Conservation (phyloP, 2,888 invertebrate genomes). For the Charanyca ferruginea region DNA sequence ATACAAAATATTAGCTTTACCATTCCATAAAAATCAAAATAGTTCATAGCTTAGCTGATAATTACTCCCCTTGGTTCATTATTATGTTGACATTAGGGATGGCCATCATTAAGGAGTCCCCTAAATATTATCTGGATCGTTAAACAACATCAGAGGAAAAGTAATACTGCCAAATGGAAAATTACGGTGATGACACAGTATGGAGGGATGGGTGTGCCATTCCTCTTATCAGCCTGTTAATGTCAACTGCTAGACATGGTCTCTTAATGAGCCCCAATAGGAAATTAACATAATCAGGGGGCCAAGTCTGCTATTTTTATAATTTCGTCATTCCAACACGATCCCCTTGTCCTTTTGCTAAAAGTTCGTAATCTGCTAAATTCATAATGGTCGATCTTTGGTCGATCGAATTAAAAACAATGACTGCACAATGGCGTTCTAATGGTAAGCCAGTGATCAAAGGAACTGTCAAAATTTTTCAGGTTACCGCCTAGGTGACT, state of each 20-base stretch:
- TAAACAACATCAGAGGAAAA: conserved; percentile 14
- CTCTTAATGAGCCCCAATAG: background rate
- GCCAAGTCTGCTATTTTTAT: too few species aligned
- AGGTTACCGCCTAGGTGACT: too few species aligned
- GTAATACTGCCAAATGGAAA: background rate
- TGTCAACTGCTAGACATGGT: background rate
- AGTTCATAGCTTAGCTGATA: background rate
- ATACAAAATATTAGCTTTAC: background rate
- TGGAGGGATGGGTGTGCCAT: background rate
- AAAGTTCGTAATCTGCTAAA: too few species aligned
- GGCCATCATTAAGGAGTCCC: background rate
- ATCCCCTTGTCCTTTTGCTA: too few species aligned
- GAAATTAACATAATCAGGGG: background rate
- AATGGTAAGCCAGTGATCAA: too few species aligned
- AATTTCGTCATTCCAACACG: too few species aligned
- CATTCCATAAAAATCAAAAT: background rate
- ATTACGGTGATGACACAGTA: background rate
- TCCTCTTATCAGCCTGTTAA: background rate
- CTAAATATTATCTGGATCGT: conserved; percentile 18
- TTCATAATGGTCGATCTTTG: too few species aligned
- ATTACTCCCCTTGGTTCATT: conserved; percentile 7
- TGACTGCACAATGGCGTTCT: too few species aligned
- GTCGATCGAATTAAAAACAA: too few species aligned
- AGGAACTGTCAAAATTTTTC: too few species aligned
- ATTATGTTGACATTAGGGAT: conserved; percentile 5